These are phyloP conservation scores for Bombylius major DNA, from an alignment of 2,888 invertebrate species.

Conservation along the genomic window DNA sequence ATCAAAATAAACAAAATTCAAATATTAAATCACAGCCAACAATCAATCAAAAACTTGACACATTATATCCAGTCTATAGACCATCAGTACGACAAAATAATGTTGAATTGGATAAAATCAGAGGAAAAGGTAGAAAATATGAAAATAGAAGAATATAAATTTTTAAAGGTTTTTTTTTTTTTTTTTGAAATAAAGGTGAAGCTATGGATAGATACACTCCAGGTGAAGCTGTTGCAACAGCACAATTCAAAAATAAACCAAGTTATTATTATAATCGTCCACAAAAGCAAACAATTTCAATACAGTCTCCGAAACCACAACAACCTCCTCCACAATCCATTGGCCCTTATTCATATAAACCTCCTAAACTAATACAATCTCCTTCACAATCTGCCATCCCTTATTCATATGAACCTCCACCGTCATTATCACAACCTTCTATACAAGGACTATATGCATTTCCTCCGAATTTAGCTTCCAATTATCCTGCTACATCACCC, in stretches of 20 bases:
- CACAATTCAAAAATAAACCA: conserved; percentile 18
- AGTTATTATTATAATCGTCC: conserved; percentile 18
- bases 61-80: conserved; percentile 15
- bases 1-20: not conserved
- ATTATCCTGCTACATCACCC: conserved; percentile 27
- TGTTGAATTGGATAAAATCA: conserved; percentile 23
- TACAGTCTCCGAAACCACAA: not conserved
- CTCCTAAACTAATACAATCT: not conserved
- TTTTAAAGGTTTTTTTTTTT: too few relatives aligned
- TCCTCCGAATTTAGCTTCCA: conserved; percentile 29
- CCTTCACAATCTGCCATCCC: not conserved
- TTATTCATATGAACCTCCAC: not conserved
- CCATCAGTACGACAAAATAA: conserved; percentile 17
- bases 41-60: not conserved
- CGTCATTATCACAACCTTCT: conserved; percentile 7
- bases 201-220: conserved; percentile 32
- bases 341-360: not conserved
- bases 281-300: conserved; percentile 2
- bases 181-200: conserved; percentile 15
- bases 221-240: conserved; percentile 28
- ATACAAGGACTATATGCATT: conserved; percentile 28
- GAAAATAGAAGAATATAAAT: too few relatives aligned
- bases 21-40: not conserved
- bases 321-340: not conserved
- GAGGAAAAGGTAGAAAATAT: conserved; percentile 14